Evolutionary conservation across 2,113 vertebrate species (phyloP), one percentile per base, ranked within the genome.

Genomic region (Nothobranchius furzeri): DNA sequence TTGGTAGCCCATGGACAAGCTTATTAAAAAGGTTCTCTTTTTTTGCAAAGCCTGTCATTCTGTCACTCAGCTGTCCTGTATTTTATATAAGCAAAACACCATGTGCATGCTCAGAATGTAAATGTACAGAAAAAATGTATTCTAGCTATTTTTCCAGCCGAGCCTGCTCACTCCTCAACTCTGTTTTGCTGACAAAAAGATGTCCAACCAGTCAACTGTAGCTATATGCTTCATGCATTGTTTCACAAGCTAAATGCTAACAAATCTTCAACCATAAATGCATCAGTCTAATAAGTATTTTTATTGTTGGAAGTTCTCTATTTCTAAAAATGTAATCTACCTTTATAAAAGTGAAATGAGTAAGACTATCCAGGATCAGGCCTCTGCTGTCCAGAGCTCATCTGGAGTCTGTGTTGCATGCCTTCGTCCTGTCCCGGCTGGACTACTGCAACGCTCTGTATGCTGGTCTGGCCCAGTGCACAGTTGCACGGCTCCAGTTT

Each of bases 21-120:
- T 81, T 77, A 71, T 84, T 87, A 64, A 64, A 75, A 53, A 53
- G 25, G 20, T 30, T 69, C 10, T 40, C 9, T 40, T 49, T 82
- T 81, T 76, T 77, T 84, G 83, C 83, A 58, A 65, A 57, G 65
- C 49, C 56, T 64, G 75, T 75, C 64, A 65, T 55, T 59, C 81
- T 85, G 85, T 78, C 87, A 79, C 65, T 84, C 83, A 74, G 57
- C 83, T 72, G 74, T 73, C 78, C 24, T 67, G 53, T 12, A 3
- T 52, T 68, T 70, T 73, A 78, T 73, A 25, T 60, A 69, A 68
- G 68, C 1, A 12, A 68, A 81, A 72, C 42, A 60, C 25, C 36
- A 50, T 25, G 48, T 43, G 67, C 68, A 64, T 72, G 73, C 58
- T 24, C 40, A 46, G 74, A 78, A 47, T 81, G 40, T 55, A 6